These are phyloP conservation scores for Microcebus griseorufus DNA, from an alignment of 2,113 vertebrate species.

Conservation along the genomic window DNA sequence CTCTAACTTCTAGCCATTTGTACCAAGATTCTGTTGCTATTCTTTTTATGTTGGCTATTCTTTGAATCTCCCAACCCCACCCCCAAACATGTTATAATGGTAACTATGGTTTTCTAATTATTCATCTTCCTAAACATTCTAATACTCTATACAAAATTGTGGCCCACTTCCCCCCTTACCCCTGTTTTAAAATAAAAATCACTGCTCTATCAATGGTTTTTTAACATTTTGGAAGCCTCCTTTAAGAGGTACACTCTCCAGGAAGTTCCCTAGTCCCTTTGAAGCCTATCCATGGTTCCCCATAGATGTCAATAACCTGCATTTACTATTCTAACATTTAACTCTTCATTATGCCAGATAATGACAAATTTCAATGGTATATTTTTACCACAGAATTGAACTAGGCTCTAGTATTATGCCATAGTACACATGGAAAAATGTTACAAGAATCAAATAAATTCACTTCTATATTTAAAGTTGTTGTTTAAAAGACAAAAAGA, in stretches of 20 bases:
- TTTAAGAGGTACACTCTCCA: neutral
- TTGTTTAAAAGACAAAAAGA: neutral
- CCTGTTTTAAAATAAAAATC: neutral
- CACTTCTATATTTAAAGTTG: neutral
- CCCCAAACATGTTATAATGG: neutral
- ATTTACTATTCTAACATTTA: neutral
- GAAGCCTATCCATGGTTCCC: neutral
- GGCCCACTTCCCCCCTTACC: neutral
- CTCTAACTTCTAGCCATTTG: neutral
- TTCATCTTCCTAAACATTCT: neutral
- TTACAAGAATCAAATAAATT: neutral
- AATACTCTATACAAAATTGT: neutral
- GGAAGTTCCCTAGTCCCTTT: neutral
- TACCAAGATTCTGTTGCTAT: neutral
- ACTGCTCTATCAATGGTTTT: neutral
- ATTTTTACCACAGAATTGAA: neutral
- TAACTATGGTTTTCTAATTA: neutral
- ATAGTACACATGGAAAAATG: neutral
- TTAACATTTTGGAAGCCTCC: neutral
- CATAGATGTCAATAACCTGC: neutral
- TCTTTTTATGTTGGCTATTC: neutral
- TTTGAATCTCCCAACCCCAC: neutral
- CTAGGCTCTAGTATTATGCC: neutral
- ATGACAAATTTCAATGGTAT: neutral
- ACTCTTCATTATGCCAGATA: neutral